These are phyloP conservation scores for Bolborhynchus lineola DNA, from an alignment of 2,113 vertebrate species.

Conservation along the genomic window DNA sequence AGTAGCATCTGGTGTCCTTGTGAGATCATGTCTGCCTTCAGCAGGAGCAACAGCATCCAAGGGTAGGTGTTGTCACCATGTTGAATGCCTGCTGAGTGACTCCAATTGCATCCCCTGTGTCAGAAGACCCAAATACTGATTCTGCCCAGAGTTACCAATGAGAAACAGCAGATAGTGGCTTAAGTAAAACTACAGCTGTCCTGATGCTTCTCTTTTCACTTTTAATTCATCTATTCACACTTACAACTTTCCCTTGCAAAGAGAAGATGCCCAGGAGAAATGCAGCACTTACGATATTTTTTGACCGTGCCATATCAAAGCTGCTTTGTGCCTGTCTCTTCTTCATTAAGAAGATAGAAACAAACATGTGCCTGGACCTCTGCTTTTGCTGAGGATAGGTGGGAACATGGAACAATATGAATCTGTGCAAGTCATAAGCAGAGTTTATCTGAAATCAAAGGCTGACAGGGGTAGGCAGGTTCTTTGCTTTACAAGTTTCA, in stretches of 20 bases:
- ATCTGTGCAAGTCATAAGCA: neutral
- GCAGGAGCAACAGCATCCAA: conserved; percentile 10
- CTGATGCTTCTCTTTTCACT: conserved; percentile 11
- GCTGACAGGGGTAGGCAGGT: neutral
- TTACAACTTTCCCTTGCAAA: neutral
- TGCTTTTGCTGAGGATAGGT: neutral
- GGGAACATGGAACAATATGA: neutral
- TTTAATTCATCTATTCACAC: conserved; percentile 43
- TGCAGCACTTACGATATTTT: neutral
- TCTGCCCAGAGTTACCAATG: neutral
- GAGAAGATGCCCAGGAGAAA: conserved; percentile 14
- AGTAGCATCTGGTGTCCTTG: conserved; percentile 35
- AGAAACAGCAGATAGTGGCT: neutral
- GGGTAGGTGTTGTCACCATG: neutral
- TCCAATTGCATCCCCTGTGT: neutral
- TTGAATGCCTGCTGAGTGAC: conserved; percentile 5
- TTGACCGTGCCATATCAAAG: neutral
- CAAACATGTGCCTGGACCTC: neutral
- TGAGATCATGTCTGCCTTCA: conserved; percentile 38
- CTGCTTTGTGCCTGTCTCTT: neutral
- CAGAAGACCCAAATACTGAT: neutral
- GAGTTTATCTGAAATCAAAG: neutral
- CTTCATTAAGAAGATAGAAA: neutral
- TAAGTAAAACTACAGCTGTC: conserved; percentile 10
- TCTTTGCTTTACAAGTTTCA: neutral